Percentiles rank a stretch among this genome's conserved stretches.
Evolutionary conservation across 2,797 vertebrate genomes (phyloP).

Genomic region (Ctenopoma kingsleyae): DNA sequence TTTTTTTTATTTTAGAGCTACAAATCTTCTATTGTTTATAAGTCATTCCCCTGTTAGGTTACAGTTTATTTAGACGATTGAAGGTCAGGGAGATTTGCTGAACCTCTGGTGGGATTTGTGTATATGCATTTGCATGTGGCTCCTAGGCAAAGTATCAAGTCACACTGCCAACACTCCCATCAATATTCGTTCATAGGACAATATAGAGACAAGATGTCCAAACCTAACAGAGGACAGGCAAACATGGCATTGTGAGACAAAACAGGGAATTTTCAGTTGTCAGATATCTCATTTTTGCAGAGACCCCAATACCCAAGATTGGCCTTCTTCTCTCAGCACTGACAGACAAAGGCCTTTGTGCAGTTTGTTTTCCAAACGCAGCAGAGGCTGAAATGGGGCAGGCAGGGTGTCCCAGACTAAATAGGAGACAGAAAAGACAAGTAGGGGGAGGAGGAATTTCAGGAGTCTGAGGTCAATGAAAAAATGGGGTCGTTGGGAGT

Average conservation of each 20-base stretch:
- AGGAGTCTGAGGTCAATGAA: slow-evolving; percentile 62
- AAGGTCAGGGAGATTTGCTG: not conserved
- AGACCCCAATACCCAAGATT: slow-evolving; percentile 39
- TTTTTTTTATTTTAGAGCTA: not conserved
- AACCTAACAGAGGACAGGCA: not conserved
- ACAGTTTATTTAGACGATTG: not conserved
- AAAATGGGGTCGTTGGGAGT: slow-evolving; percentile 42
- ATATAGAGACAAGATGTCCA: not conserved
- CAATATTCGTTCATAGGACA: not conserved
- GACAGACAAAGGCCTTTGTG: slow-evolving; percentile 79
- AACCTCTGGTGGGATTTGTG: slow-evolving; percentile 1
- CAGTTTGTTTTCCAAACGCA: slow-evolving; percentile 61
- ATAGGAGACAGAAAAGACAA: slow-evolving; percentile 45
- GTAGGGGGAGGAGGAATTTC: slow-evolving; percentile 28
- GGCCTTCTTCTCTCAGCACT: slow-evolving; percentile 43
- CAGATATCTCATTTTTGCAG: slow-evolving; percentile 53
- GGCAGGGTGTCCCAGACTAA: slow-evolving; percentile 45
- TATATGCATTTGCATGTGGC: slow-evolving; percentile 8
- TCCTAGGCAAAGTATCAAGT: slow-evolving; percentile 27
- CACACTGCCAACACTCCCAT: slow-evolving; percentile 1
- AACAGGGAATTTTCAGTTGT: slow-evolving; percentile 51
- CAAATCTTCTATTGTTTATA: not conserved
- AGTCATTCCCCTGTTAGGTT: not conserved
- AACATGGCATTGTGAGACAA: slow-evolving; percentile 36
- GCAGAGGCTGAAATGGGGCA: slow-evolving; percentile 47